A percentile compares a stretch with the other conserved stretches of the same genome.
Conservation (phyloP, 2,888 invertebrate genomes). For the Kryphioiulus occultus region DNA sequence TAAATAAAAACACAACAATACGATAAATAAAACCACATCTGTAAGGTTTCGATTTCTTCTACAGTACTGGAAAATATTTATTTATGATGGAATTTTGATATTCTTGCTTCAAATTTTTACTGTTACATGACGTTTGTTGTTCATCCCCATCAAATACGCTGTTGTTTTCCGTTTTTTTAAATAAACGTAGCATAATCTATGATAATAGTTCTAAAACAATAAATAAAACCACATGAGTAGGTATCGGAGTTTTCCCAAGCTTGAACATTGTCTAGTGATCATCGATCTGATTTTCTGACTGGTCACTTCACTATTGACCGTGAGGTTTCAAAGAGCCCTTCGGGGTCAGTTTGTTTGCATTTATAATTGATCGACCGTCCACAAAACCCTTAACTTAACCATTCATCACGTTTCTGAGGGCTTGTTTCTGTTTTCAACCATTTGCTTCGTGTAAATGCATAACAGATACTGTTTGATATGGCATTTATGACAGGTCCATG, state of each 20-base stretch:
- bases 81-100: too few species aligned
- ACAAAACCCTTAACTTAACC: not conserved
- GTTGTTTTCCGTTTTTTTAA: too few species aligned
- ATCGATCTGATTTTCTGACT: not conserved
- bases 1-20: too few species aligned
- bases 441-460: not conserved
- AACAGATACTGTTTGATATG: not conserved
- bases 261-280: not conserved
- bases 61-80: too few species aligned
- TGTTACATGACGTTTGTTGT: too few species aligned
- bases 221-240: not conserved
- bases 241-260: not conserved
- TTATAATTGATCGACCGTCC: not conserved
- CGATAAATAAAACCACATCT: too few species aligned
- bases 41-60: too few species aligned
- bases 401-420: constrained; percentile 12
- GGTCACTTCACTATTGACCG: not conserved
- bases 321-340: not conserved
- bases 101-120: too few species aligned
- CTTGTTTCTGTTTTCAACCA: not conserved
- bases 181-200: too few species aligned
- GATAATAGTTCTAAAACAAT: too few species aligned
- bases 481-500: not conserved
- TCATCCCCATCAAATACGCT: too few species aligned
- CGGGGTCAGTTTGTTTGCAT: constrained; percentile 4